phyloP scores from a whole-genome alignment of 35 echinoderm and acorn worm species.

The Patiria miniata region DNA sequence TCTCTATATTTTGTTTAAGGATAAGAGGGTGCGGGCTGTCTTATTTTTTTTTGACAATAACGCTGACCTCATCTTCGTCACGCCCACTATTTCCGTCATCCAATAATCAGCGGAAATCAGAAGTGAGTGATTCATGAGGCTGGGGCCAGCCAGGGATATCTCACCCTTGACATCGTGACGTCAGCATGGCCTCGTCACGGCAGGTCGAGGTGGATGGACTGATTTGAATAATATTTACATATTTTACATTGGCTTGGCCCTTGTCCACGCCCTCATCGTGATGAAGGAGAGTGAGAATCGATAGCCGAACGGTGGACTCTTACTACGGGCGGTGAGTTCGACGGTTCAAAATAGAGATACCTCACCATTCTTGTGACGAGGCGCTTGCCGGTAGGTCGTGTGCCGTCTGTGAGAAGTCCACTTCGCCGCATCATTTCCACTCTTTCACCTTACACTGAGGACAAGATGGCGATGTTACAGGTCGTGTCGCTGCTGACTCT shows the following conservation, averaged over 20 bases:
- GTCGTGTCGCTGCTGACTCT: not conserved
- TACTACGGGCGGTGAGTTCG: too few relatives aligned
- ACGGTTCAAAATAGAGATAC: not conserved
- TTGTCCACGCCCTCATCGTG: too few relatives aligned
- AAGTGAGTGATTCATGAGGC: not conserved
- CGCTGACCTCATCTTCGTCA: too few relatives aligned
- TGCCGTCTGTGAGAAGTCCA: not conserved
- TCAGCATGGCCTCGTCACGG: not conserved
- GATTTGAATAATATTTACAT: conserved; percentile 8
- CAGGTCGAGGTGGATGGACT: not conserved
- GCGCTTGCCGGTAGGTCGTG: not conserved
- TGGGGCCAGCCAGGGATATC: not conserved
- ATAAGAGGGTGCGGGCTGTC: too few relatives aligned
- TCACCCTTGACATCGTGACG: conserved; percentile 13
- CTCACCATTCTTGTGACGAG: conserved; percentile 12
- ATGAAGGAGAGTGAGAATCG: too few relatives aligned
- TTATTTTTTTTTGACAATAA: too few relatives aligned
- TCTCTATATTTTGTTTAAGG: too few relatives aligned
- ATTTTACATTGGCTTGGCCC: not conserved
- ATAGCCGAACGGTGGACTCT: too few relatives aligned
- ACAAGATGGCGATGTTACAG: conserved; percentile 1
- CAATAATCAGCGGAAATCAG: not conserved
- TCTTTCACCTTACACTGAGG: not conserved
- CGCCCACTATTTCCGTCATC: too few relatives aligned
- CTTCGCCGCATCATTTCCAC: not conserved